Conservation (phyloP, 2,888 invertebrate species). For the Mythimna vitellina region DNA sequence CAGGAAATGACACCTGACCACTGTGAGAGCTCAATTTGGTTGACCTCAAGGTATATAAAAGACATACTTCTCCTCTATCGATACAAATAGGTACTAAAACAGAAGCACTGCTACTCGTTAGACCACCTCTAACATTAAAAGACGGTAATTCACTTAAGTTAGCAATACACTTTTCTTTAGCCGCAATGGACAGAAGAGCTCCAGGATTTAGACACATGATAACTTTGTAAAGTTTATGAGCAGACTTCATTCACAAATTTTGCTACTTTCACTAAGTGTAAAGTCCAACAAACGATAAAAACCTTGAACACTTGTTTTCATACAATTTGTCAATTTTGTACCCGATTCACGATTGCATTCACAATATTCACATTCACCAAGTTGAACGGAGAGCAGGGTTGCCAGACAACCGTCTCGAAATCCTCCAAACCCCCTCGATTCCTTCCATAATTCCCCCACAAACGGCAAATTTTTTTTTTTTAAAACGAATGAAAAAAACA, state of each 20-base stretch:
- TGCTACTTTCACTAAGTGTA: conserved; percentile 19
- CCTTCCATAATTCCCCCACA: too few species aligned
- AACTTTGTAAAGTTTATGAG: conserved; percentile 55
- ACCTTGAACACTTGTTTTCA: conserved; percentile 37
- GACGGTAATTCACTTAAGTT: conserved; percentile 91
- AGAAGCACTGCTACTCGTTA: conserved; percentile 91
- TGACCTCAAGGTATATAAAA: conserved; percentile 96
- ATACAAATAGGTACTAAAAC: conserved; percentile 96
- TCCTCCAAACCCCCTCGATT: too few species aligned
- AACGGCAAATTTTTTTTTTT: too few species aligned
- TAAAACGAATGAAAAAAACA: too few species aligned
- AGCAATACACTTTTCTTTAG: conserved; percentile 90
- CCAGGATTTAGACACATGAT: conserved; percentile 79
- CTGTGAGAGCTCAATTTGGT: conserved; percentile 93
- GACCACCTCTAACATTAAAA: conserved; percentile 72
- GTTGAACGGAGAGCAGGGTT: too few species aligned
- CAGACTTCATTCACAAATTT: conserved; percentile 46
- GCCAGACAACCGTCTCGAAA: too few species aligned
- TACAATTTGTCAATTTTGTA: conserved; percentile 17
- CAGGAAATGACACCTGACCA: conserved; percentile 97
- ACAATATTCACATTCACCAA: not conserved
- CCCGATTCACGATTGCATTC: not conserved
- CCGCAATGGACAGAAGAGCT: conserved; percentile 87
- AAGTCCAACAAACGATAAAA: conserved; percentile 41
- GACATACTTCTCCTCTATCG: conserved; percentile 92